Conservation (phyloP, 2,113 vertebrate genomes). For the Vicugna pacos region DNA sequence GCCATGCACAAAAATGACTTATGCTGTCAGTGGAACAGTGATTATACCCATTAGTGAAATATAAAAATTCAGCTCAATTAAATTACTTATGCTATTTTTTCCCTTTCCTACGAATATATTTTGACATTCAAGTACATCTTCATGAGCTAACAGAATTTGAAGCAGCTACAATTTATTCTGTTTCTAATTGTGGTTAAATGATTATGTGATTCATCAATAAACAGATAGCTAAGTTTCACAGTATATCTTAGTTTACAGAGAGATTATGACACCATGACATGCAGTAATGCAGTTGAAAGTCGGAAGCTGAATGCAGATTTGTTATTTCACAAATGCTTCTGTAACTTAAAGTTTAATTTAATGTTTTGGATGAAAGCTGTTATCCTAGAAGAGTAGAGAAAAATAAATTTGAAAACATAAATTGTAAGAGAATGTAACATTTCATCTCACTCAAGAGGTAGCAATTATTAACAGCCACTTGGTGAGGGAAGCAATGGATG, state of each 20-base stretch:
- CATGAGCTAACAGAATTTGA: slow-evolving; percentile 80
- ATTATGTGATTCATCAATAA: slow-evolving; percentile 75
- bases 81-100: slow-evolving; percentile 82
- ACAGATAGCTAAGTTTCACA: slow-evolving; percentile 69
- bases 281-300: slow-evolving; percentile 14
- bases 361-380: slow-evolving; percentile 64
- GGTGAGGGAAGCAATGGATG: slow-evolving; percentile 49
- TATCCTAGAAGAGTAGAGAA: slow-evolving; percentile 66
- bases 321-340: slow-evolving; percentile 46
- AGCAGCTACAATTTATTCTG: slow-evolving; percentile 81
- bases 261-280: slow-evolving; percentile 68
- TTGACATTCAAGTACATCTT: slow-evolving; percentile 82
- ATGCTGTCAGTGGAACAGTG: slow-evolving; percentile 75
- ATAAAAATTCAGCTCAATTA: slow-evolving; percentile 81
- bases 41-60: slow-evolving; percentile 82
- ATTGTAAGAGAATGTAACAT: slow-evolving; percentile 62
- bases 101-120: slow-evolving; percentile 79
- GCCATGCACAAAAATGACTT: slow-evolving; percentile 75
- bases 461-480: slow-evolving; percentile 75
- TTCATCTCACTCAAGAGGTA: slow-evolving; percentile 72
- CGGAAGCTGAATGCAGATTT: slow-evolving; percentile 21
- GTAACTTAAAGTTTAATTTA: slow-evolving; percentile 73
- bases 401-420: slow-evolving; percentile 71
- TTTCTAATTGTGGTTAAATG: slow-evolving; percentile 78
- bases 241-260: slow-evolving; percentile 76